Base-by-base conservation (phyloP, 2,888 invertebrate species). In the Abrostola triplasia region DNA sequence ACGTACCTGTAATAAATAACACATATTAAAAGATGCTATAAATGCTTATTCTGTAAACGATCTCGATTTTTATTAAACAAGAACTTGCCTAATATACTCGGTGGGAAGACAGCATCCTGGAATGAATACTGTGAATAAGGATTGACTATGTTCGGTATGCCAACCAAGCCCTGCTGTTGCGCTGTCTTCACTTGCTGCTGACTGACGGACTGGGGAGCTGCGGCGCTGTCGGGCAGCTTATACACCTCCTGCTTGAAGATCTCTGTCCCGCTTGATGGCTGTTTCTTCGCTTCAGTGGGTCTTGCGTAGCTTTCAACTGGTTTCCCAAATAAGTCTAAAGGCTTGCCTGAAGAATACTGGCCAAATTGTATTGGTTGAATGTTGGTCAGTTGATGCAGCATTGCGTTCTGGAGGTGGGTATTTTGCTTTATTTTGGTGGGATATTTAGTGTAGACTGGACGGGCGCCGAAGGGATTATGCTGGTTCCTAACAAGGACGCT, bases 151-250 rank as follows among this genome's bases (percentile, higher is more conserved):
- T 85, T 89, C 38, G 85, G 83, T 35, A 82, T 67, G 40, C 82
- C 86, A 57, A 65, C 78, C 57, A 85, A 80, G 24, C 68, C 75
- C 61, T 93, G 93, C 66, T 93, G 93, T 70, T 94, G 94, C 5
- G 90, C 92, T 5, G 93, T 93, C 81, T 93, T 93, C 72, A 93
- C 92, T 65, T 91, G 90, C 67, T 92, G 92, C 66, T 92, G 92
- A 49, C 77, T 89, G 49, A 88, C 74, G 0, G 88, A 87, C 66
- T 93, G 92, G 0, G 91, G 90, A 0, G 92, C 90, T 5, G 91
- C 84, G 44, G 89, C 90, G 57, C 87, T 92, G 65, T 94, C 93
- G 2, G 89, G 88, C 40, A 94, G 77, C 73, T 94, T 92, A 68
- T 86, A 94, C 7, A 95, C 87, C 75, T 94, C 92, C 0, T 91